A percentile compares a stretch with the other conserved stretches of the same genome.
These are phyloP conservation scores for Peucedramus taeniatus DNA, from an alignment of 2,113 vertebrate species.

Conservation along the genomic window DNA sequence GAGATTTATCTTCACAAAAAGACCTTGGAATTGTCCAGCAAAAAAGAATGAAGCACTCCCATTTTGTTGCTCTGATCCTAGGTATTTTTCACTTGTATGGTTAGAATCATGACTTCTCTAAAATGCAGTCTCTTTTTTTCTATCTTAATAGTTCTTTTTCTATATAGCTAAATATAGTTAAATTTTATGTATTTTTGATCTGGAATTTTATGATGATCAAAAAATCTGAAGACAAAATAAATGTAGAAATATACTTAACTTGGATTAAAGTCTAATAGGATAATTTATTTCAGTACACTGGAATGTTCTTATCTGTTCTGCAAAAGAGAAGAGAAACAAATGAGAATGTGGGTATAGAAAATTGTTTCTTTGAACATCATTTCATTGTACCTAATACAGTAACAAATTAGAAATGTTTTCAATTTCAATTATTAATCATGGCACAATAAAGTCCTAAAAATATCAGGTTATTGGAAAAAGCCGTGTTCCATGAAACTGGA, in stretches of 20 bases:
- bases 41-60: not conserved
- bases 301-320: not conserved
- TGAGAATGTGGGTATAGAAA: not conserved
- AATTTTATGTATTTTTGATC: not conserved
- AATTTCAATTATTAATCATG: not conserved
- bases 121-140: not conserved
- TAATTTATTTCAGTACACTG: not conserved
- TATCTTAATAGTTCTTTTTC: not conserved
- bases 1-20: not conserved
- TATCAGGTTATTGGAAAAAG: not conserved
- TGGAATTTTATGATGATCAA: not conserved
- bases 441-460: not conserved
- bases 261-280: not conserved
- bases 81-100: not conserved
- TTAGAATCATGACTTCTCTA: not conserved
- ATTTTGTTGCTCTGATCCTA: not conserved
- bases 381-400: not conserved
- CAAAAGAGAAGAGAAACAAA: not conserved
- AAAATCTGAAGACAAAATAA: not conserved
- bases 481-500: not conserved
- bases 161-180: not conserved
- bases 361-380: not conserved
- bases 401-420: not conserved
- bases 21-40: not conserved
- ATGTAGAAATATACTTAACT: not conserved